phyloP scores from a whole-genome alignment of 2,113 vertebrate genomes.

The Dicentrarchus labrax region DNA sequence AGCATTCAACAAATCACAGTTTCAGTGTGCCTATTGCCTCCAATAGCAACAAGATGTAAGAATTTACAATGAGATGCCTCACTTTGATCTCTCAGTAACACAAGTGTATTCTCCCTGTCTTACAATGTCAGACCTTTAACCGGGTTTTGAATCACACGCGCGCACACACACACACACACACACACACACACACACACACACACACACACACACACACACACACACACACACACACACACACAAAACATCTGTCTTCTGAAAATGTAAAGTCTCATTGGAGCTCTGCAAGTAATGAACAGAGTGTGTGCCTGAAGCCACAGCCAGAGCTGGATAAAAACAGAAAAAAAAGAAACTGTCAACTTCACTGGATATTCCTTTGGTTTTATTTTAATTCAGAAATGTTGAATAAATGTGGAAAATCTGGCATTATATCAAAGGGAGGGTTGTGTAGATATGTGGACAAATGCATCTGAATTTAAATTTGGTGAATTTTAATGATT shows the following conservation, averaged over 20 bases:
- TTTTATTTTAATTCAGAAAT: slow-evolving; percentile 63
- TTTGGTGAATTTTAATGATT: slow-evolving; percentile 37
- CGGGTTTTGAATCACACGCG: slow-evolving; percentile 15
- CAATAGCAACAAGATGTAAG: slow-evolving; percentile 52
- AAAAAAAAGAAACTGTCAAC: slow-evolving; percentile 31
- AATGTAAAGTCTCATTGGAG: slow-evolving; percentile 66
- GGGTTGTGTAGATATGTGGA: slow-evolving; percentile 27
- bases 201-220: slow-evolving; percentile 25
- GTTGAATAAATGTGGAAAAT: slow-evolving; percentile 52
- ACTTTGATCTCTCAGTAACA: slow-evolving; percentile 79
- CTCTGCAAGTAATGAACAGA: slow-evolving; percentile 59
- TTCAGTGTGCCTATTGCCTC: slow-evolving; percentile 27
- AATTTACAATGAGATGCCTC: slow-evolving; percentile 54
- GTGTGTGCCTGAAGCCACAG: slow-evolving; percentile 62
- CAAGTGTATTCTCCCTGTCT: slow-evolving; percentile 51
- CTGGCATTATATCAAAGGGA: slow-evolving; percentile 55
- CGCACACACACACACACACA: slow-evolving; percentile 21
- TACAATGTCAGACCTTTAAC: slow-evolving; percentile 65
- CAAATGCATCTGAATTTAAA: slow-evolving; percentile 58
- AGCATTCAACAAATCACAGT: slow-evolving; percentile 26
- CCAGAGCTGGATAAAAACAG: slow-evolving; percentile 34
- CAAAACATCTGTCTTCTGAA: slow-evolving; percentile 53
- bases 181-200: neutral
- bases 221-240: slow-evolving; percentile 33
- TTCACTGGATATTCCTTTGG: slow-evolving; percentile 43